Evolutionary conservation across 2,113 vertebrate genomes (phyloP).

Genomic region (Himantopus leucocephalus): DNA sequence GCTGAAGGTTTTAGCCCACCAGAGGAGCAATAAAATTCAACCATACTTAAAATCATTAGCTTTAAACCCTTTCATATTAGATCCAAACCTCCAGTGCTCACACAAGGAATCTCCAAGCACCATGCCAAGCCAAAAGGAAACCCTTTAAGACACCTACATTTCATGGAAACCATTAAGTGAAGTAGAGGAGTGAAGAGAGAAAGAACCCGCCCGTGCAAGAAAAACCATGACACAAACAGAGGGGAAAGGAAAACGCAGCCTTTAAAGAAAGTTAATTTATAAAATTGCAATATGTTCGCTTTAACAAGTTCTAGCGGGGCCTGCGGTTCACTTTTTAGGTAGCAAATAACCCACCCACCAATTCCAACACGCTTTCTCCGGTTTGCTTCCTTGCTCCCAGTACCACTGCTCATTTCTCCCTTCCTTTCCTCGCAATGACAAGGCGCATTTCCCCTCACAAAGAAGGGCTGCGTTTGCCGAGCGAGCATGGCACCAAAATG

Average conservation of each 20-base stretch:
- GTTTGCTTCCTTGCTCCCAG: neutral
- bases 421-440: neutral
- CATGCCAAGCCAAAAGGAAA: constrained; percentile 64
- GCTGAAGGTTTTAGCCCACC: constrained; percentile 76
- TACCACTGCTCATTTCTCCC: neutral
- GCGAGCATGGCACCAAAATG: neutral
- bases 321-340: neutral
- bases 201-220: neutral
- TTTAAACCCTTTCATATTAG: constrained; percentile 81
- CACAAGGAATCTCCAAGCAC: constrained; percentile 54
- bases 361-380: neutral
- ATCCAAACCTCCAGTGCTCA: constrained; percentile 70
- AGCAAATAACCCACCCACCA: neutral
- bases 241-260: neutral
- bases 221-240: neutral
- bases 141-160: constrained; percentile 55
- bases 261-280: neutral
- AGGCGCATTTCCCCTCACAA: neutral
- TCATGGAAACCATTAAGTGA: constrained; percentile 42
- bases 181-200: neutral
- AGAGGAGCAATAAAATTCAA: constrained; percentile 78
- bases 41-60: constrained; percentile 84
- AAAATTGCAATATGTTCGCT: constrained; percentile 2
- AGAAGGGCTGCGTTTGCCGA: neutral
- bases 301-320: neutral